phyloP scores from a whole-genome alignment of 2,888 invertebrate genomes.

The Athetis lepigone region DNA sequence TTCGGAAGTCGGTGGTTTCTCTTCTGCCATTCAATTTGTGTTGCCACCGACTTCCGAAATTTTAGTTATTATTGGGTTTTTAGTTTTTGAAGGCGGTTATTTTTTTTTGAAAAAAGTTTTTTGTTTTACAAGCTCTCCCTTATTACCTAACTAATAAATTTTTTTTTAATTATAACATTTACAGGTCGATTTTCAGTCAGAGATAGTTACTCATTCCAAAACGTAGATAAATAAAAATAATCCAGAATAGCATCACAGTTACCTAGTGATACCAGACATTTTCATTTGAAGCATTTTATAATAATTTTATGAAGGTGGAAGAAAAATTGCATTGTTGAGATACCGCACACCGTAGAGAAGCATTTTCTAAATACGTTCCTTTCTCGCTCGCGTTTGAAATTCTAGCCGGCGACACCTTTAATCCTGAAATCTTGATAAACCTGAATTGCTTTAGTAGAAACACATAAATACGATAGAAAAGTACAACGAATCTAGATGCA shows the following conservation, averaged over 20 bases:
- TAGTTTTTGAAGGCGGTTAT: too few species aligned
- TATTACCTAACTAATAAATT: too few species aligned
- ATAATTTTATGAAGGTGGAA: conserved; percentile 1
- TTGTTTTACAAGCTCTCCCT: too few species aligned
- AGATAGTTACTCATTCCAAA: too few species aligned
- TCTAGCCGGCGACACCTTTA: conserved; percentile 11
- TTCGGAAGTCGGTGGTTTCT: too few species aligned
- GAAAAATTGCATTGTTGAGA: conserved; percentile 23
- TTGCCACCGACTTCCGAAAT: too few species aligned
- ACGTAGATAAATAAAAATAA: too few species aligned
- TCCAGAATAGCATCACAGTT: not conserved
- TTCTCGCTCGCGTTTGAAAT: conserved; percentile 21
- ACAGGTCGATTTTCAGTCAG: too few species aligned
- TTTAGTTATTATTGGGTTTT: too few species aligned
- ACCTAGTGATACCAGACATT: not conserved
- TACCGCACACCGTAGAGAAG: not conserved
- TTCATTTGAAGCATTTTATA: not conserved
- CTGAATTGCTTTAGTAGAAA: not conserved
- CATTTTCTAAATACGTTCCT: conserved; percentile 35
- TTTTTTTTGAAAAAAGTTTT: too few species aligned
- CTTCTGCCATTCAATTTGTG: too few species aligned
- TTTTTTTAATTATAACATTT: too few species aligned
- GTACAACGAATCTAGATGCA: not conserved
- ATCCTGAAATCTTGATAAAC: conserved; percentile 6
- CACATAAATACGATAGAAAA: not conserved